Evolutionary conservation across 2,113 vertebrate species (phyloP).

Genomic region (Hystrix cristata): DNA sequence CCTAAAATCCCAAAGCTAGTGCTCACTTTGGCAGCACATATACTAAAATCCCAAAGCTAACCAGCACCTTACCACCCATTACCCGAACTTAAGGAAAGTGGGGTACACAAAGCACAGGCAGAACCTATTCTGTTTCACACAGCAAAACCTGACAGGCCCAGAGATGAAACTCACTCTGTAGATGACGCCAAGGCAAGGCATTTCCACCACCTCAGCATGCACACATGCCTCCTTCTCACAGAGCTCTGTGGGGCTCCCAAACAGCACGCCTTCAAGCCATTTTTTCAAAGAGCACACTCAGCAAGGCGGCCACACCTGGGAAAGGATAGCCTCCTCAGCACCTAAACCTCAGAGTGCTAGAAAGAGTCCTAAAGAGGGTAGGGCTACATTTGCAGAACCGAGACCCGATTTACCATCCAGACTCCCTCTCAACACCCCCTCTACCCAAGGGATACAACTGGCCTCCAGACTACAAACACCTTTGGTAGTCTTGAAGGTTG

Average conservation of each 20-base stretch:
- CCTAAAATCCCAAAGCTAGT: constrained; percentile 52
- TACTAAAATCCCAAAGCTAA: constrained; percentile 55
- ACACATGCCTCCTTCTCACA: neutral
- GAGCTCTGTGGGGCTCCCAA: constrained; percentile 4
- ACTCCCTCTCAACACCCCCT: constrained; percentile 36
- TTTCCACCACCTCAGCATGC: neutral
- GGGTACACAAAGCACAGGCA: neutral
- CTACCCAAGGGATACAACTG: constrained; percentile 27
- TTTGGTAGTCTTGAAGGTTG: neutral
- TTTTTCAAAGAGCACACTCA: neutral
- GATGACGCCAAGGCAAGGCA: neutral
- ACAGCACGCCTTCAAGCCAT: constrained; percentile 7
- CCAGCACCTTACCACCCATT: neutral
- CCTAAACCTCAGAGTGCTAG: neutral
- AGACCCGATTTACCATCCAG: neutral
- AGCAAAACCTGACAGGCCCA: neutral
- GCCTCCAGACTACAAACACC: neutral
- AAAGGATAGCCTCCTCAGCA: constrained; percentile 44
- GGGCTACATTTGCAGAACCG: neutral
- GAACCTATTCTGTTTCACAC: constrained; percentile 7
- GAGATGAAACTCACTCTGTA: neutral
- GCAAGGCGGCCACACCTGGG: neutral
- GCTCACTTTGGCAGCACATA: too few relatives aligned
- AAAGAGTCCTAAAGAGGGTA: constrained; percentile 27
- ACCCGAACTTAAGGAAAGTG: neutral